These are phyloP conservation scores for Drosophila eohydei DNA, from an alignment of 2,888 invertebrate genomes.

Conservation along the genomic window DNA sequence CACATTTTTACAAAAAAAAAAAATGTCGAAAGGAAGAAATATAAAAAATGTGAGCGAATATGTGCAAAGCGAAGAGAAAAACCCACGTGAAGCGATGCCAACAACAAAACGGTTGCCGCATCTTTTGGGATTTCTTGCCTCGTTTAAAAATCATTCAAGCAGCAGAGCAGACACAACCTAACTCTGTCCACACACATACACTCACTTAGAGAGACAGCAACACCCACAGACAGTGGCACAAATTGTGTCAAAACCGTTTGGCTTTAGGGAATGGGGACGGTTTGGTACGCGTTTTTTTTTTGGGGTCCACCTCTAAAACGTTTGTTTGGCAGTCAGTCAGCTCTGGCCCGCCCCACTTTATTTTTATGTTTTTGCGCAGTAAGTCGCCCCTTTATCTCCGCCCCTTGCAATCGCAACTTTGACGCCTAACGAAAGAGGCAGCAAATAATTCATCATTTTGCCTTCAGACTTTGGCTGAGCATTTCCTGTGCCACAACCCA, in stretches of 20 bases:
- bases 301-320: slow-evolving; percentile 60
- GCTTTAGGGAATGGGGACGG: slow-evolving; percentile 22
- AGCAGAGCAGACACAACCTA: slow-evolving; percentile 72
- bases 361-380: slow-evolving; percentile 79
- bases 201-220: slow-evolving; percentile 4
- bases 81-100: slow-evolving; percentile 75
- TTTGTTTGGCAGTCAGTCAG: slow-evolving; percentile 64
- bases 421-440: slow-evolving; percentile 81
- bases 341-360: slow-evolving; percentile 39
- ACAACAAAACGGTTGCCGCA: slow-evolving; percentile 77
- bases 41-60: slow-evolving; percentile 38
- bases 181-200: slow-evolving; percentile 40
- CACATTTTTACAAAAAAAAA: slow-evolving; percentile 39
- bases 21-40: slow-evolving; percentile 18
- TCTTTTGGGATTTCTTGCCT: slow-evolving; percentile 83
- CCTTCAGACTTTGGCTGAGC: slow-evolving; percentile 70
- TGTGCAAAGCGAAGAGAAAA: slow-evolving; percentile 31
- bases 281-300: slow-evolving; percentile 1
- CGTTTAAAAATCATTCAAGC: slow-evolving; percentile 84
- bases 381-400: not conserved
- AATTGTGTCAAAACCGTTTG: slow-evolving; percentile 77
- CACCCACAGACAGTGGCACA: slow-evolving; percentile 73
- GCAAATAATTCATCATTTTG: slow-evolving; percentile 81
- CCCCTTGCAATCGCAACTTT: slow-evolving; percentile 53
- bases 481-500: slow-evolving; percentile 60